Evolutionary conservation across 2,797 vertebrate species (phyloP).

Genomic region (Coluber constrictor): DNA sequence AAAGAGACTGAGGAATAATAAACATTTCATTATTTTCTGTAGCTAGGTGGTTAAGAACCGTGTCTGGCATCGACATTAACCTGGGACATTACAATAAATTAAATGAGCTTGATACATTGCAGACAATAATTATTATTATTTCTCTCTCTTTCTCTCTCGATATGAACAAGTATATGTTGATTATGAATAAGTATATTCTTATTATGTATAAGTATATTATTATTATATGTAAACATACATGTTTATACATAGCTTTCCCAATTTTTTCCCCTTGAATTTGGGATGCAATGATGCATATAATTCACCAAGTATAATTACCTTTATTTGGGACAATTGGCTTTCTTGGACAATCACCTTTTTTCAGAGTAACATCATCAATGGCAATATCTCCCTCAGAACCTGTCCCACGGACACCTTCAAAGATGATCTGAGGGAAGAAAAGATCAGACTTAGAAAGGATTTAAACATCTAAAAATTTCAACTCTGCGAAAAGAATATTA

Average conservation of each 20-base stretch:
- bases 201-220: not conserved
- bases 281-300: not conserved
- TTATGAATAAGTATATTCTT: not conserved
- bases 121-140: not conserved
- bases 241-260: not conserved
- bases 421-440: slow-evolving; percentile 82
- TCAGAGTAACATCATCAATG: slow-evolving; percentile 92
- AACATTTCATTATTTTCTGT: not conserved
- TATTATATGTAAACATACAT: not conserved
- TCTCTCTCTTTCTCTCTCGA: not conserved
- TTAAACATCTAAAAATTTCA: not conserved
- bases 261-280: not conserved
- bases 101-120: not conserved
- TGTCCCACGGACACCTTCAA: slow-evolving; percentile 88
- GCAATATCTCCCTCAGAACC: slow-evolving; percentile 94
- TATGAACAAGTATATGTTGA: not conserved
- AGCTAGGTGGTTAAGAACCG: not conserved
- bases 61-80: not conserved
- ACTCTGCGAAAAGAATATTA: not conserved
- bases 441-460: slow-evolving; percentile 23
- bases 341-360: slow-evolving; percentile 86
- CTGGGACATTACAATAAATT: not conserved
- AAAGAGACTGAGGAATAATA: not conserved
- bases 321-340: slow-evolving; percentile 73
- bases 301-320: slow-evolving; percentile 35